phyloP scores from a whole-genome alignment of 2,113 vertebrate species.

The Meleagris gallopavo region DNA sequence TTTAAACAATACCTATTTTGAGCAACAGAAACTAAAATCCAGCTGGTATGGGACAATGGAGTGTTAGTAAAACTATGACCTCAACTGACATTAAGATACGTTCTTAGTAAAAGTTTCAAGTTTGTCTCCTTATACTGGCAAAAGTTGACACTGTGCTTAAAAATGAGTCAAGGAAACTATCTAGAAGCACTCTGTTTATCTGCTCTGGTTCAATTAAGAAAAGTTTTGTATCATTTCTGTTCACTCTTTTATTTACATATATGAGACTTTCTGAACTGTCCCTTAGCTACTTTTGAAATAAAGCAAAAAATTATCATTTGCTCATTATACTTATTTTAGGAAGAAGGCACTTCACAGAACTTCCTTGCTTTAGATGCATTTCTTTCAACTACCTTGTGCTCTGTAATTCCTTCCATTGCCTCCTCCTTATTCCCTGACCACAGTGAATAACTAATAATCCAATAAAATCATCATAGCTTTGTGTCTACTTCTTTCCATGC shows the following conservation, averaged over 20 bases:
- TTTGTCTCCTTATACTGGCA: background rate
- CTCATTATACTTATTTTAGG: background rate
- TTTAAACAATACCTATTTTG: background rate
- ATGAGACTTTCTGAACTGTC: background rate
- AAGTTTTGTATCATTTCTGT: background rate
- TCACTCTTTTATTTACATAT: background rate
- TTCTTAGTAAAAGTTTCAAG: background rate
- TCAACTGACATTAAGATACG: background rate
- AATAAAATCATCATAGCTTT: background rate
- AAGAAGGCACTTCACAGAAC: fast-evolving
- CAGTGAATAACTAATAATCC: background rate
- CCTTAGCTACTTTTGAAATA: background rate
- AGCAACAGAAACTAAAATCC: background rate
- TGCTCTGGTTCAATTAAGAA: background rate
- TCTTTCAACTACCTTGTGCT: background rate
- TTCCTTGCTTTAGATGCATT: background rate
- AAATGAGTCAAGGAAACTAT: background rate
- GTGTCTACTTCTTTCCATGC: background rate
- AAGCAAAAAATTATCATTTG: background rate
- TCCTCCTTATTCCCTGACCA: background rate
- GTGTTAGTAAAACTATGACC: background rate
- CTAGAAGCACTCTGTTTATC: background rate
- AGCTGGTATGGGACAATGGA: background rate
- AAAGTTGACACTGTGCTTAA: background rate
- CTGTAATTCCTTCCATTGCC: background rate